Percentiles rank a stretch among this genome's conserved stretches.
These are phyloP conservation scores for Spisula solida DNA, from an alignment of 2,888 invertebrate genomes.

Conservation along the genomic window DNA sequence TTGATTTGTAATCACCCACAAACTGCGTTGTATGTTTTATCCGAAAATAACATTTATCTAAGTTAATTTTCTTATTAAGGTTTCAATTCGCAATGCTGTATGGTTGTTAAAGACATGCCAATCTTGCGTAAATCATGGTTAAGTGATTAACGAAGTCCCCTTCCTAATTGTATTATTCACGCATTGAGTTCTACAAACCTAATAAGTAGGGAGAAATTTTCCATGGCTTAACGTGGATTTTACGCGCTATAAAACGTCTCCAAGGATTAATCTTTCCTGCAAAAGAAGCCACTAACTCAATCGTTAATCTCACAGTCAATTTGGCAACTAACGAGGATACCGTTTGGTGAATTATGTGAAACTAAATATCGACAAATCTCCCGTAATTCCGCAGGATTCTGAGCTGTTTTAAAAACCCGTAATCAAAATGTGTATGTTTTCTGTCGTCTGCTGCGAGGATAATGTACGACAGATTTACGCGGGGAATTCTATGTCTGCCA, in stretches of 20 bases:
- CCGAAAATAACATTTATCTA: slow-evolving; percentile 27
- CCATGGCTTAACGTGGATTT: slow-evolving; percentile 35
- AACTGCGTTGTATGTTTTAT: slow-evolving; percentile 17
- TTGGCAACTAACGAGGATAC: slow-evolving; percentile 38
- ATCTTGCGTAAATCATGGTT: slow-evolving; percentile 59
- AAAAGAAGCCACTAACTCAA: slow-evolving; percentile 52
- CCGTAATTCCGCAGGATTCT: slow-evolving; percentile 9
- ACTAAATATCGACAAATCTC: slow-evolving; percentile 47
- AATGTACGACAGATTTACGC: slow-evolving; percentile 13
- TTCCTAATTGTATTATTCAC: slow-evolving; percentile 63
- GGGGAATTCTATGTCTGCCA: slow-evolving; percentile 9
- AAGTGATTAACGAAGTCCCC: slow-evolving; percentile 63
- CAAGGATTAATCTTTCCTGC: slow-evolving; percentile 50
- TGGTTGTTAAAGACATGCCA: slow-evolving; percentile 39
- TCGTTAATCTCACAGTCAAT: slow-evolving; percentile 62
- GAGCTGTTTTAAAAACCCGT: slow-evolving; percentile 21
- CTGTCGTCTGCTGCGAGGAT: slow-evolving; percentile 7
- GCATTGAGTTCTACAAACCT: slow-evolving; percentile 52
- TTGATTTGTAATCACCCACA: background rate
- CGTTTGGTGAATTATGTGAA: slow-evolving; percentile 39
- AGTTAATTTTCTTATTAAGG: slow-evolving; percentile 28
- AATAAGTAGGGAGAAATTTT: slow-evolving; percentile 55
- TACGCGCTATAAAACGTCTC: slow-evolving; percentile 41
- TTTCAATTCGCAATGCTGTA: slow-evolving; percentile 24
- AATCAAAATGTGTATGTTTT: slow-evolving; percentile 27